Evolutionary conservation across 2,888 invertebrate genomes (phyloP).

Genomic region (Eupeodes luniger): DNA sequence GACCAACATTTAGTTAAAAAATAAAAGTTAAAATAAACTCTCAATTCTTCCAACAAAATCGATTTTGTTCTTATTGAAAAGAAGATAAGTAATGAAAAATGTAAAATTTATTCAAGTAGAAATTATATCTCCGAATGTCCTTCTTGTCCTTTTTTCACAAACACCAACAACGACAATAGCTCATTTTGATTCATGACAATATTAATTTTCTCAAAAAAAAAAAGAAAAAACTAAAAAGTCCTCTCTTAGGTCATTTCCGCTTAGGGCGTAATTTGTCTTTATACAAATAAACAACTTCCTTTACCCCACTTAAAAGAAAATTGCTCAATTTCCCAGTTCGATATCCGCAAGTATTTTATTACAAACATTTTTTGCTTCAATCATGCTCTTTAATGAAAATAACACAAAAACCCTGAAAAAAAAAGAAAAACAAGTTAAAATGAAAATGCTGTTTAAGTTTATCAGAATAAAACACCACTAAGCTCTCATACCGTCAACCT

Average conservation of each 20-base stretch:
- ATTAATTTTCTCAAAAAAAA: background rate
- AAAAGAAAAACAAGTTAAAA: conserved; percentile 16
- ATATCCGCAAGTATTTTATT: conserved; percentile 64
- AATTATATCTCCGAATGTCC: background rate
- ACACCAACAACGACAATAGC: background rate
- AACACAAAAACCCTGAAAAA: background rate
- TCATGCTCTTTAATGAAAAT: conserved; percentile 40
- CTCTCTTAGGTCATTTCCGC: conserved; percentile 22
- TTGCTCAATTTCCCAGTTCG: conserved; percentile 66
- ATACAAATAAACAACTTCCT: conserved; percentile 53
- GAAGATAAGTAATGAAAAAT: background rate
- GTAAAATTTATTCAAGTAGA: background rate
- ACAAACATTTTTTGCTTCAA: conserved; percentile 46
- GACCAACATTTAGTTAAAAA: too few species aligned
- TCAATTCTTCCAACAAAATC: background rate
- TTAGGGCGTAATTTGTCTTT: conserved; percentile 28
- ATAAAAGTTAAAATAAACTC: background rate
- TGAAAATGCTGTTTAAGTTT: conserved; percentile 50
- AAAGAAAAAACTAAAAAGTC: conserved; percentile 15
- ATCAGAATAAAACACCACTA: conserved; percentile 59
- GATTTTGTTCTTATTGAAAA: background rate
- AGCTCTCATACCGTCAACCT: conserved; percentile 54
- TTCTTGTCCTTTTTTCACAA: background rate
- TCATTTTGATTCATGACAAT: conserved; percentile 5
- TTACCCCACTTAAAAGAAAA: conserved; percentile 51